Evolutionary conservation across 2,888 invertebrate genomes (phyloP).

Genomic region (Icerya purchasi): DNA sequence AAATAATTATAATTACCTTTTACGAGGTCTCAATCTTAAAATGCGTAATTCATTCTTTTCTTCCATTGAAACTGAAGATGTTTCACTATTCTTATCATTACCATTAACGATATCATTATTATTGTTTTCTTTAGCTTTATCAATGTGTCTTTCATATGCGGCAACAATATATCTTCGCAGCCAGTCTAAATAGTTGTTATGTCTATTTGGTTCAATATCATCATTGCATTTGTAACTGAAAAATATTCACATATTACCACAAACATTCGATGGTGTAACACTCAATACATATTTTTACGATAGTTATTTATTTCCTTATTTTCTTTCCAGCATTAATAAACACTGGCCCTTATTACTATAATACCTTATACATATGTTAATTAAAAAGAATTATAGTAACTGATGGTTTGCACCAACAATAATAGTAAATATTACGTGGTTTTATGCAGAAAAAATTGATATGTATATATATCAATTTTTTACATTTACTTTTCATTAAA

Average conservation of each 20-base stretch:
- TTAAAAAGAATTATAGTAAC: no score
- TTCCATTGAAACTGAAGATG: not conserved
- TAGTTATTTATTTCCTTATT: no score
- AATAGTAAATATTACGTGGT: no score
- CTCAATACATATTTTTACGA: no score
- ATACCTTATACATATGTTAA: no score
- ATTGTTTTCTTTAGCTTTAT: not conserved
- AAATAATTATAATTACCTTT: constrained; percentile 3
- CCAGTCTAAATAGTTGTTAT: constrained; percentile 13
- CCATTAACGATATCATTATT: not conserved
- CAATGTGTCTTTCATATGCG: not conserved
- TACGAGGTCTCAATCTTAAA: constrained; percentile 8
- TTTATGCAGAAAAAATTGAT: no score
- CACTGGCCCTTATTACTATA: no score
- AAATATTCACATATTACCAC: not conserved
- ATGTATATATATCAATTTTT: no score
- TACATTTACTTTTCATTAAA: no score
- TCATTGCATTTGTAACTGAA: constrained; percentile 14
- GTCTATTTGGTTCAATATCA: constrained; percentile 11
- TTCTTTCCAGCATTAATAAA: no score
- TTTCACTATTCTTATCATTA: not conserved
- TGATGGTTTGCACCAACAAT: no score
- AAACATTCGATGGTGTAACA: not conserved
- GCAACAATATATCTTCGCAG: constrained; percentile 11
- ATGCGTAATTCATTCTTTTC: not conserved